These are phyloP conservation scores for Amphiprion clarkii DNA, from an alignment of 2,797 vertebrate genomes.

Conservation along the genomic window DNA sequence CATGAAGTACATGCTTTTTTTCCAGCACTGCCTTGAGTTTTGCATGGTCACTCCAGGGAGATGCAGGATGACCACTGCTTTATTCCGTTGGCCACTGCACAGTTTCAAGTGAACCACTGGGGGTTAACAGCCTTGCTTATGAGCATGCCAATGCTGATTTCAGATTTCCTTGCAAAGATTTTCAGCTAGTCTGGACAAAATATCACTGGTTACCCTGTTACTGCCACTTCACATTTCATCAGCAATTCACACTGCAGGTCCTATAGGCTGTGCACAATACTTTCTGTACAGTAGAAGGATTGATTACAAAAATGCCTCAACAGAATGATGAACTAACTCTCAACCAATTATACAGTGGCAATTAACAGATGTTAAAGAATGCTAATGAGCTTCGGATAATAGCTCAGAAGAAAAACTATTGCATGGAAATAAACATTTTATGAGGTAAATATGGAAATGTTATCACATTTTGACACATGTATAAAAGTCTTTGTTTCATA, in stretches of 20 bases:
- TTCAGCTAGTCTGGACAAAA: background rate
- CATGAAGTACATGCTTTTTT: conserved; percentile 41
- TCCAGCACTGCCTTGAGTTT: conserved; percentile 31
- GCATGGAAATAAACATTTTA: background rate
- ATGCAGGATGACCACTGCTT: conserved; percentile 18
- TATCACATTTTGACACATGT: background rate
- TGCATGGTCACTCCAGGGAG: conserved; percentile 20
- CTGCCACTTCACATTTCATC: conserved; percentile 13
- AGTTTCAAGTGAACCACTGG: conserved; percentile 6
- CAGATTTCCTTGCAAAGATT: background rate
- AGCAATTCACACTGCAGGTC: conserved; percentile 3
- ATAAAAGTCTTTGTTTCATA: background rate
- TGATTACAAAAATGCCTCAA: conserved; percentile 10
- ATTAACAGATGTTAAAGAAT: conserved; percentile 34
- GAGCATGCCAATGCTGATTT: background rate
- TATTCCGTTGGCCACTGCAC: conserved; percentile 3
- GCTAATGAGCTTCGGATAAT: conserved; percentile 31
- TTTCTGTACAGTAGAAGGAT: conserved; percentile 21
- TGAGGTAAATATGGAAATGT: conserved; percentile 4
- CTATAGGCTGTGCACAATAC: background rate
- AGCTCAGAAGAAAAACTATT: background rate
- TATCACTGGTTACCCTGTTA: conserved; percentile 17
- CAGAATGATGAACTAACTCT: conserved; percentile 28
- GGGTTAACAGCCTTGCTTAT: conserved; percentile 15
- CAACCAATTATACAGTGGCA: conserved; percentile 24